Percentiles rank a stretch among this genome's conserved stretches.
Evolutionary conservation across 2,888 invertebrate species (phyloP).

Genomic region (Tipula helvola): DNA sequence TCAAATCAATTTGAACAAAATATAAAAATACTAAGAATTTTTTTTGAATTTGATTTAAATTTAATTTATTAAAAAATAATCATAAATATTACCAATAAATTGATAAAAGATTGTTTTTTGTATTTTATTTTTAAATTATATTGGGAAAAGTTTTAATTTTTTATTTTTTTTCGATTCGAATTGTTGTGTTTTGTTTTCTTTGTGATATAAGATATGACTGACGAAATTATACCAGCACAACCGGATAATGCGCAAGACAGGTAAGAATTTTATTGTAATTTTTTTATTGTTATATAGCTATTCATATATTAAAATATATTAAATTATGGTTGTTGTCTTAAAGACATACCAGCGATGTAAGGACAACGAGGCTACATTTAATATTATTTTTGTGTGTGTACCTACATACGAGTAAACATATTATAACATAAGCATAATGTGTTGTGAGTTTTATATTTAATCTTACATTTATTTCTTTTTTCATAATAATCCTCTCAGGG

Average conservation of each 20-base stretch:
- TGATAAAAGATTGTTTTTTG: background rate
- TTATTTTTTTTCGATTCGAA: background rate
- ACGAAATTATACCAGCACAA: background rate
- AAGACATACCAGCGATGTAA: too few species aligned
- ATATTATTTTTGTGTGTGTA: too few species aligned
- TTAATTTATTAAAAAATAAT: background rate
- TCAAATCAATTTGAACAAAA: background rate
- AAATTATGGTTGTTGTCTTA: too few species aligned
- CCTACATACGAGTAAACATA: background rate
- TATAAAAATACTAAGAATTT: background rate
- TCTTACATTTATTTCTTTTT: too few species aligned
- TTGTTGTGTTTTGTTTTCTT: background rate
- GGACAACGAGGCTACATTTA: too few species aligned
- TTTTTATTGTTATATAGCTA: background rate
- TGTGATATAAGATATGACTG: background rate
- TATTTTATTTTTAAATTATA: background rate
- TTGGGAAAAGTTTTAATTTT: background rate
- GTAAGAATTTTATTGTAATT: background rate
- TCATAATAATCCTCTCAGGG: background rate
- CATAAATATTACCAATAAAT: background rate
- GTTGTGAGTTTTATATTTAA: background rate
- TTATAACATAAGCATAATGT: background rate
- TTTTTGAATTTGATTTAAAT: background rate
- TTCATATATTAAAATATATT: too few species aligned
- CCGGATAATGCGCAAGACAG: background rate